These are phyloP conservation scores for Urocyon cinereoargenteus DNA, from an alignment of 2,797 vertebrate species.

Conservation along the genomic window DNA sequence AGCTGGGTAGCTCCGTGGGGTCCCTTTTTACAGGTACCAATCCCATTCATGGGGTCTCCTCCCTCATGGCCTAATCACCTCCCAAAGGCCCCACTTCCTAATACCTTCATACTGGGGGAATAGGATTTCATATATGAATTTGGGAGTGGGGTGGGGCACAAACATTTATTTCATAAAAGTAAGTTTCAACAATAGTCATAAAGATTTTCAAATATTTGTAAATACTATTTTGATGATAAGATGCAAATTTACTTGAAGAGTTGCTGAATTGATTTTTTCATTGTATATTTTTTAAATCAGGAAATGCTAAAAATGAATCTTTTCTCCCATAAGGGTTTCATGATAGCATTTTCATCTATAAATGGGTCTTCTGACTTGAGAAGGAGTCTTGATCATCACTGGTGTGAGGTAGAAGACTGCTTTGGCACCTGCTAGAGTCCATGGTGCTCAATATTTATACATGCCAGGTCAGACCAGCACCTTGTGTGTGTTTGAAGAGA, in stretches of 20 bases:
- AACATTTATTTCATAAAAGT: background rate
- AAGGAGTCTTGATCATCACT: background rate
- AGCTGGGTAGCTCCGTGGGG: background rate
- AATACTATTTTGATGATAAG: slow-evolving; percentile 8
- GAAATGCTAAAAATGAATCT: background rate
- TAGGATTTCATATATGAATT: background rate
- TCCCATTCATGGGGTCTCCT: background rate
- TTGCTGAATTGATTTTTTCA: background rate
- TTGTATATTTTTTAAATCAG: background rate
- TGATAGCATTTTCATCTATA: background rate
- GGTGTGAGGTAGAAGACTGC: background rate
- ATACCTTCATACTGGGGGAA: background rate
- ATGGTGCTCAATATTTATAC: accelerated
- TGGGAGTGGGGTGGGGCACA: background rate
- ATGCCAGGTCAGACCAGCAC: background rate
- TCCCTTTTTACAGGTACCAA: background rate
- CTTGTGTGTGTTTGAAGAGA: background rate
- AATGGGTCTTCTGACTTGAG: background rate
- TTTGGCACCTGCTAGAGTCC: background rate
- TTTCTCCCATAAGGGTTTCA: background rate
- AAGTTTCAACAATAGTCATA: background rate
- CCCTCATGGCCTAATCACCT: background rate
- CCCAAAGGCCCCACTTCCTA: background rate
- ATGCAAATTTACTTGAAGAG: slow-evolving; percentile 21
- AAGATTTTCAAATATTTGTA: slow-evolving; percentile 34